Conservation (phyloP, 1,140 invertebrate species). For the Sipha flava region DNA sequence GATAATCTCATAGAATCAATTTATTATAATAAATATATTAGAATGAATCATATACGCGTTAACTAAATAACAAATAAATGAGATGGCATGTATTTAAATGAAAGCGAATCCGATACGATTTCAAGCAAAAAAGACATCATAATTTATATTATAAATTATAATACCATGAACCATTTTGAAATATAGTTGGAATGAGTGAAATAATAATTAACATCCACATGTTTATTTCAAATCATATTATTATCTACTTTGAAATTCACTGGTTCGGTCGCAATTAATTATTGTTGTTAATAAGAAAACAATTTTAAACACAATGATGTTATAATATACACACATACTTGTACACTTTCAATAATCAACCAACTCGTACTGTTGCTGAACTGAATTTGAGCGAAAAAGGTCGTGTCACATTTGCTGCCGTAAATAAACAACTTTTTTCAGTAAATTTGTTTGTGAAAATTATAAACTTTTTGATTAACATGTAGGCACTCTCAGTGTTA, state of each 20-base stretch:
- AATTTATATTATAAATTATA: no score
- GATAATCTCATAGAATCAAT: neutral
- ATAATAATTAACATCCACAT: conserved; percentile 5
- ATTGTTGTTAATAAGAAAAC: no score
- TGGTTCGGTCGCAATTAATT: neutral
- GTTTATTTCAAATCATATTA: neutral
- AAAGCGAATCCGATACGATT: neutral
- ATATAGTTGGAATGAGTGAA: neutral
- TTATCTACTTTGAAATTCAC: neutral
- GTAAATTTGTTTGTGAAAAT: no score
- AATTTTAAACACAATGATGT: no score
- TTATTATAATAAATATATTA: neutral
- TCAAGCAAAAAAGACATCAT: neutral
- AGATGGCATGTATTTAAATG: neutral
- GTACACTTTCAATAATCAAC: no score
- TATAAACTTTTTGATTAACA: no score
- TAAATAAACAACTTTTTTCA: no score
- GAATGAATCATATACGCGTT: neutral
- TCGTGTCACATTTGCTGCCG: no score
- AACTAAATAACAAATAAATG: neutral
- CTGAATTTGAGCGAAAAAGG: no score
- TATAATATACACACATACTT: no score
- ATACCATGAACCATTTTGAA: neutral
- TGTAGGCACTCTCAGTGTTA: no score
- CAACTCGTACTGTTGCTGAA: no score